These are phyloP conservation scores for Dasyornis broadbenti DNA, from an alignment of 2,113 vertebrate genomes.

Conservation along the genomic window DNA sequence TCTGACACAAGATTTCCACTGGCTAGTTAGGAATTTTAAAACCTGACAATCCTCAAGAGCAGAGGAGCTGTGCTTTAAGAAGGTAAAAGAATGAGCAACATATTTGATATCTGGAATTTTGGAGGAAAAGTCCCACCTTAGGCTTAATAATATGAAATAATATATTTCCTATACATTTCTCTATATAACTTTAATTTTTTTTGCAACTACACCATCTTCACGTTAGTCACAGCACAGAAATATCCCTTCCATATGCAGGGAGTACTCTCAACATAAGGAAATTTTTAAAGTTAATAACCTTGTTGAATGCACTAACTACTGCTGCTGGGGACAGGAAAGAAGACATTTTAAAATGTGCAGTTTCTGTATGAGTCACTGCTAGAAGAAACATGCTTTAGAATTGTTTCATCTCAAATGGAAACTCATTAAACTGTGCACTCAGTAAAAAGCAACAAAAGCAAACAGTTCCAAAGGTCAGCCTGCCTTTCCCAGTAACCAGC, in stretches of 20 bases:
- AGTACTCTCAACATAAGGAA: not conserved
- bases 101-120: not conserved
- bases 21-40: not conserved
- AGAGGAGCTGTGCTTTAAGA: not conserved
- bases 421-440: constrained; percentile 22
- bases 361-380: not conserved
- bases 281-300: not conserved
- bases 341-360: not conserved
- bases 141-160: constrained; percentile 51
- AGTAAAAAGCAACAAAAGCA: not conserved
- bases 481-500: constrained; percentile 80
- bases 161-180: constrained; percentile 34
- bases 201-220: constrained; percentile 33
- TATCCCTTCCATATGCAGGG: not conserved
- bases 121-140: not conserved
- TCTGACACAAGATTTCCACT: not conserved
- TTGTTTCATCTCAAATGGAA: constrained; percentile 7
- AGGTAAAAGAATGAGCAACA: not conserved
- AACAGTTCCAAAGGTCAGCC: constrained; percentile 47
- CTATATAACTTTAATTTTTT: not conserved
- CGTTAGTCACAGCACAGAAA: not conserved
- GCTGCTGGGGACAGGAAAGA: not conserved
- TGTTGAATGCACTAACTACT: not conserved
- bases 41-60: not conserved
- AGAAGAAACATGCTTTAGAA: not conserved